Percentiles rank a stretch among this genome's conserved stretches.
These are phyloP conservation scores for Fissipunctia ypsillon DNA, from an alignment of 2,888 invertebrate genomes.

Conservation along the genomic window DNA sequence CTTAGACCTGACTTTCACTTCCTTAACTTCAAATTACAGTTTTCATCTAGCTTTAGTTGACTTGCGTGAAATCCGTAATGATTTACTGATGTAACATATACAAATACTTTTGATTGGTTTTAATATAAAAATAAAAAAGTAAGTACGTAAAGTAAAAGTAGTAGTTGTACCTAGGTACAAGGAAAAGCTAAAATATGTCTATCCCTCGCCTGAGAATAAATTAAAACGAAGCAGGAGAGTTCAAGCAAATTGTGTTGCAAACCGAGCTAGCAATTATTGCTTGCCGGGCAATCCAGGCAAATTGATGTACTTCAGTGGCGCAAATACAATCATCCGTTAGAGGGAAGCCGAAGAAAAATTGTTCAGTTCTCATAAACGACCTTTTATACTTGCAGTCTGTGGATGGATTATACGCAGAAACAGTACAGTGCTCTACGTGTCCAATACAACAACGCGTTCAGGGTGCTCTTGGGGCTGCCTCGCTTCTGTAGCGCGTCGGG, in stretches of 20 bases:
- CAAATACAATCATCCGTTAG: too few species aligned
- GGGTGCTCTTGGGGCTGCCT: too few species aligned
- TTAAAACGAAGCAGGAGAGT: slow-evolving; percentile 22
- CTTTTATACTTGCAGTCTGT: too few species aligned
- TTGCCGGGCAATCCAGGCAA: background rate
- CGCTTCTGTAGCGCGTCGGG: too few species aligned
- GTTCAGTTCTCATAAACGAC: too few species aligned
- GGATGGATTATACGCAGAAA: too few species aligned
- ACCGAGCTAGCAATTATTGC: slow-evolving; percentile 9
- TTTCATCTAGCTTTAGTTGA: background rate
- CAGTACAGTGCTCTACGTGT: too few species aligned
- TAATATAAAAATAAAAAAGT: background rate
- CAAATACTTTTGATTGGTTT: background rate
- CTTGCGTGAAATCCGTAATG: background rate
- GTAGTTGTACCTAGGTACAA: too few species aligned
- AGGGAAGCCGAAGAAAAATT: too few species aligned
- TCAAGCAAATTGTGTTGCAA: slow-evolving; percentile 17
- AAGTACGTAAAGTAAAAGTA: background rate
- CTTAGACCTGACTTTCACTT: background rate
- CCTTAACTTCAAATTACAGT: slow-evolving; percentile 6
- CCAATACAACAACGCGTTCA: too few species aligned
- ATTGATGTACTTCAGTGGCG: too few species aligned
- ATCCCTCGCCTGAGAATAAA: slow-evolving; percentile 5
- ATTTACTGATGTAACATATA: background rate
- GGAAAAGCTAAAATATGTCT: slow-evolving; percentile 10